These are phyloP conservation scores for Andrena cerasifolii DNA, from an alignment of 1,140 invertebrate genomes.

Conservation along the genomic window DNA sequence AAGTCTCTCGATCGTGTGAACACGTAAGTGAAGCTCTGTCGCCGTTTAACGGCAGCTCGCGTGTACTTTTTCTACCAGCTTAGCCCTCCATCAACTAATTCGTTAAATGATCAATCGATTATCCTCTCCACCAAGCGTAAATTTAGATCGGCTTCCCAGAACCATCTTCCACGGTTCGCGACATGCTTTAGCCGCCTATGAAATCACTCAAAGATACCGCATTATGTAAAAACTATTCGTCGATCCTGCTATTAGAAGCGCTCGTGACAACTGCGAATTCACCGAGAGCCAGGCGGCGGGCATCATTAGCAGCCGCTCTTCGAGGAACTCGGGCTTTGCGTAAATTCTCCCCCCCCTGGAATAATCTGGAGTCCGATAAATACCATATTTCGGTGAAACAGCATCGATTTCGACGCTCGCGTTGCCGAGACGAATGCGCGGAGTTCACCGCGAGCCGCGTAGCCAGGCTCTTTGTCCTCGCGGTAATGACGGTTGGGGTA, in stretches of 20 bases:
- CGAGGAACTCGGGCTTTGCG: background rate
- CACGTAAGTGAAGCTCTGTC: background rate
- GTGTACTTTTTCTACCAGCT: slow-evolving; percentile 26
- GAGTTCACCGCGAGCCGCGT: slow-evolving; percentile 19
- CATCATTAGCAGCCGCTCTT: background rate
- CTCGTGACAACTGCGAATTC: background rate
- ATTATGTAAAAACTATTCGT: background rate
- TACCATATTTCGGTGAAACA: background rate
- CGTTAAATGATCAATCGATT: slow-evolving; percentile 65
- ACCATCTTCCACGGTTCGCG: slow-evolving; percentile 32
- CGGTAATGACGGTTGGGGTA: slow-evolving; percentile 66
- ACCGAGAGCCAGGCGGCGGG: background rate
- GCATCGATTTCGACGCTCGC: background rate
- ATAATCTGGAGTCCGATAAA: background rate
- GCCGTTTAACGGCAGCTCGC: background rate
- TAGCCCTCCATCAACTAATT: slow-evolving; percentile 58
- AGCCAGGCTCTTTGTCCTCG: slow-evolving; percentile 51
- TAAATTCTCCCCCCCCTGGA: background rate
- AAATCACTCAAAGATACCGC: background rate
- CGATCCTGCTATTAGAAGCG: background rate
- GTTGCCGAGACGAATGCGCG: background rate
- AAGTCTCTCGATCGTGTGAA: slow-evolving; percentile 8
- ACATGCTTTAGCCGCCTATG: slow-evolving; percentile 13
- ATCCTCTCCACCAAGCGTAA: slow-evolving; percentile 59
- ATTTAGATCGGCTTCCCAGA: slow-evolving; percentile 42